phyloP scores from a whole-genome alignment of 2,888 invertebrate species.

The Meta bourneti region DNA sequence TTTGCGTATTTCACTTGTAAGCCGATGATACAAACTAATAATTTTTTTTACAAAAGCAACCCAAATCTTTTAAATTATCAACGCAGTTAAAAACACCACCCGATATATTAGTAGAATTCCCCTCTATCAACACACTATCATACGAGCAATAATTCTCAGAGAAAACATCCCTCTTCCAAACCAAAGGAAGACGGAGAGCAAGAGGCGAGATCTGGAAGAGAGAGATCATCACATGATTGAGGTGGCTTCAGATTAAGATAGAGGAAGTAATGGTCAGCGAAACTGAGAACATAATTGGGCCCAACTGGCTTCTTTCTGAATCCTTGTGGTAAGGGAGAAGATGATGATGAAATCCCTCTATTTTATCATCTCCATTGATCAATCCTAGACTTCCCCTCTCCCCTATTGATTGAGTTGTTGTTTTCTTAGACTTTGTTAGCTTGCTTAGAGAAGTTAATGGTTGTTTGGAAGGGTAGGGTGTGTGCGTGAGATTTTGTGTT shows the following conservation, averaged over 20 bases:
- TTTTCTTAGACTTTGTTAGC: neutral
- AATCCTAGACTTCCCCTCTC: neutral
- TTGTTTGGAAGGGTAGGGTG: neutral
- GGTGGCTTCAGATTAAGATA: constrained; percentile 58
- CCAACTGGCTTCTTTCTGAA: constrained; percentile 45
- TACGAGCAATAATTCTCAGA: neutral
- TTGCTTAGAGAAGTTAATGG: constrained; percentile 1
- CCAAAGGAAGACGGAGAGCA: neutral
- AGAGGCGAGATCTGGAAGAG: neutral
- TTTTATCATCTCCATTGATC: constrained; percentile 10
- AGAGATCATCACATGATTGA: constrained; percentile 71
- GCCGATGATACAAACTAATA: too few species aligned
- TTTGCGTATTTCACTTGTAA: too few species aligned
- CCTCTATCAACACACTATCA: too few species aligned
- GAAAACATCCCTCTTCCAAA: neutral
- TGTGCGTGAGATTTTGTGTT: too few species aligned
- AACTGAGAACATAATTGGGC: constrained; percentile 61
- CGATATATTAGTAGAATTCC: too few species aligned
- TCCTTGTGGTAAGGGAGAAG: constrained; percentile 24
- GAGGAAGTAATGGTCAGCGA: constrained; percentile 57
- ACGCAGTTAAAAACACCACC: too few species aligned
- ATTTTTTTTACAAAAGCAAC: too few species aligned
- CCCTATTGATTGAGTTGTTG: neutral
- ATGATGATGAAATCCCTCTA: constrained; percentile 1
- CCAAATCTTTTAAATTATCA: too few species aligned